Evolutionary conservation across 2,797 vertebrate species (phyloP), one percentile per base, ranked within the genome.

Genomic region (Clarias laeviceps): DNA sequence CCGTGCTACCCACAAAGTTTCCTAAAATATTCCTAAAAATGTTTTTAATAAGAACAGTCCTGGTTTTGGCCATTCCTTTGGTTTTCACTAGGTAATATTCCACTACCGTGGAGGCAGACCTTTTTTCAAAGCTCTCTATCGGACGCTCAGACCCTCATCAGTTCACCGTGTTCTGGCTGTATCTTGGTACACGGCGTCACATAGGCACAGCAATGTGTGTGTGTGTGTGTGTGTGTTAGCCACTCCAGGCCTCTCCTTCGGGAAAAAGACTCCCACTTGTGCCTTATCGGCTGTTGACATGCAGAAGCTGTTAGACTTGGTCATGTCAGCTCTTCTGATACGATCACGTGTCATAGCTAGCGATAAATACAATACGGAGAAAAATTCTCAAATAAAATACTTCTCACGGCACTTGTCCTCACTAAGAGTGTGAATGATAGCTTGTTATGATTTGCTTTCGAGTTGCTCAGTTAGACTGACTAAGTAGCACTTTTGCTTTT

Each of bases 251-350:
- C 61, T 85, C 83, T 74, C 29, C 85, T 84, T 61, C 82, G 29
- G 83, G 85, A 88, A 86, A 79, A 79, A 86, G 61, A 79, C 88
- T 82, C 82, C 80, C 85, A 84, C 85, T 82, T 79, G 66, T 68
- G 24, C 24, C 69, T 84, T 88, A 89, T 89, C 88, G 5, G 76
- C 68, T 88, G 88, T 86, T 89, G 88, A 87, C 84, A 85, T 70
- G 84, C 78, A 85, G 72, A 87, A 85, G 76, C 68, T 56, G 86
- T 76, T 85, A 76, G 76, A 86, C 82, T 80, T 14, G 54, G 70
- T 74, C 50, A n/a, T 85, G 84, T 87, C 88, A 87, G 87, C 87
- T 82, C 78, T 74, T 37, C 82, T 68, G 24, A 80, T 69, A 81
- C 27, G 27, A 78, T 76, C 57, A 29, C 34, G 37, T 69, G 68